Base-by-base conservation (phyloP, 2,888 invertebrate genomes). In the Pogonocherus hispidulus region DNA sequence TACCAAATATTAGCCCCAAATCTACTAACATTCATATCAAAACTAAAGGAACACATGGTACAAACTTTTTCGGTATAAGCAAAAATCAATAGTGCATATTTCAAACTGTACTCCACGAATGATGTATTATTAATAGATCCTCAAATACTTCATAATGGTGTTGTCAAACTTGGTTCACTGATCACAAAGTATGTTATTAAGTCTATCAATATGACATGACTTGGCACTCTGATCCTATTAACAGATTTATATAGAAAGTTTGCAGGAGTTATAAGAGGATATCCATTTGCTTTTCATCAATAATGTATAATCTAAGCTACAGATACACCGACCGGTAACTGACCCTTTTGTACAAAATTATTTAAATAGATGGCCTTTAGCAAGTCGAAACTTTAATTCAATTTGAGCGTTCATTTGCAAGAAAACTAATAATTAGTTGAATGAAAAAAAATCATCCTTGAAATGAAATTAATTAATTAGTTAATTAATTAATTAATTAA, bases 221-320 rank as follows among this genome's bases (percentile, higher is more conserved):
- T 65, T 41, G 37, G 65, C 65, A 65, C 65, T 65, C 44, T 51
- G 46, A 41, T 49, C 46, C 57, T 49, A 57, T 57, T 65, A 65
- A 57, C 51, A 65, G 56, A 65, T 65, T 37, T 56, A 44, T 47
- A 51, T 57, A 65, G 51, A 57, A 65, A 65, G 41, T 65, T 64
- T 57, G 20, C 46, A 22, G 16, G 51, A 47, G 49, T 62, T 37
- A 35, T 51, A 62, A 62, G 51, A 49, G 62, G 37, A 37, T 51
- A 62, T 62, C 49, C 51, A 14, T 44, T 37, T 19, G 37, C 37
- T 51, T 62, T 62, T 52, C 49, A 23, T 23, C 23, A 23, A 51
- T 51, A 51, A 51, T 23, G 32, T 32, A 9, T 32, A 32, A 9
- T 11, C 9, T 32, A 32, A 32, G n/a, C n/a, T n/a, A n/a, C n/a